These are phyloP conservation scores for Sisor rabdophorus DNA, from an alignment of 2,113 vertebrate genomes.

Conservation along the genomic window DNA sequence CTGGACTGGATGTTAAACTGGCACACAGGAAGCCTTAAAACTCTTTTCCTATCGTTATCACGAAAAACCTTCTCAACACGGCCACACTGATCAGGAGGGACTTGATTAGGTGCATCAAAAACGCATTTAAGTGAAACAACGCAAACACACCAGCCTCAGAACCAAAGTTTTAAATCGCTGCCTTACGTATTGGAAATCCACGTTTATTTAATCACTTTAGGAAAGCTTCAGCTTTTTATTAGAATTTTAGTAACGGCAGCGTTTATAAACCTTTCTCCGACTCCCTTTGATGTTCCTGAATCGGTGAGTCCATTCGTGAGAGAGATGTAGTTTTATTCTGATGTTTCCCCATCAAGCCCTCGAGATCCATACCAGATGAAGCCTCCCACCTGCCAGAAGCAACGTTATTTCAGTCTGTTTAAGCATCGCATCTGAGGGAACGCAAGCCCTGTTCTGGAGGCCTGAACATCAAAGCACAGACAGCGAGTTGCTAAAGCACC, in stretches of 20 bases:
- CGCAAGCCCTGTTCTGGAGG: constrained; percentile 31
- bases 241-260: constrained; percentile 44
- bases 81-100: not conserved
- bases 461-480: constrained; percentile 49
- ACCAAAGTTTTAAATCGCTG: not conserved
- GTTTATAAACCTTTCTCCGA: constrained; percentile 31
- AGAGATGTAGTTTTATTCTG: constrained; percentile 39
- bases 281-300: constrained; percentile 43
- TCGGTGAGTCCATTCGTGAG: constrained; percentile 32
- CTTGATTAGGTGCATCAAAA: not conserved
- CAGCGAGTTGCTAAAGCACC: constrained; percentile 36
- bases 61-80: not conserved
- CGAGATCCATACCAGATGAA: constrained; percentile 44
- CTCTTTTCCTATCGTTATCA: not conserved
- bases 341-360: constrained; percentile 31
- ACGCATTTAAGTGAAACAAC: not conserved
- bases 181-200: constrained; percentile 28
- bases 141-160: not conserved
- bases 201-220: constrained; percentile 12
- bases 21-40: constrained; percentile 8
- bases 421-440: constrained; percentile 29
- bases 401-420: constrained; percentile 48
- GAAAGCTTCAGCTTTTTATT: constrained; percentile 31
- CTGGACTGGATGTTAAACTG: too few relatives aligned
- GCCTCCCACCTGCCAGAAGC: constrained; percentile 48